Evolutionary conservation across 2,113 vertebrate species (phyloP).

Genomic region (Ariopsis seemanni): DNA sequence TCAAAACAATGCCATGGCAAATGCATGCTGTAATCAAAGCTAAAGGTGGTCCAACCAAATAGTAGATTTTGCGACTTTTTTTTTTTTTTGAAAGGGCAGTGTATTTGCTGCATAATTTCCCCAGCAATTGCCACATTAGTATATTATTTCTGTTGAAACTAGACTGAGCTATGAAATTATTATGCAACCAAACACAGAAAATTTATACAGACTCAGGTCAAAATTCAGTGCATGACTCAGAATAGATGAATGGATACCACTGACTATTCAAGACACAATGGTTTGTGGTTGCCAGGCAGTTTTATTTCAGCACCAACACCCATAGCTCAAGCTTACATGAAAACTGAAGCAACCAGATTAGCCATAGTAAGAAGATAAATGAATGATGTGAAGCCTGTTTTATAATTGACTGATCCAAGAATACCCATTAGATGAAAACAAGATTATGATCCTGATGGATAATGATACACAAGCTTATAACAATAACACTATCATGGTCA

Average conservation of each 20-base stretch:
- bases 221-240: neutral
- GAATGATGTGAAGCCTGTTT: neutral
- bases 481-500: neutral
- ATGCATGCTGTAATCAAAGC: no score
- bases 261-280: constrained; percentile 31
- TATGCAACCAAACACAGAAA: neutral
- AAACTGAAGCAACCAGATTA: constrained; percentile 16
- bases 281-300: constrained; percentile 54
- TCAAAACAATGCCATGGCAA: no score
- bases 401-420: neutral
- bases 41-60: no score
- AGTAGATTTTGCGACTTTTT: no score
- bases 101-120: neutral
- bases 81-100: no score
- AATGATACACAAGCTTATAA: neutral
- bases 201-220: neutral
- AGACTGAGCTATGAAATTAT: neutral
- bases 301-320: constrained; percentile 31
- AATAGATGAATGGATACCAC: constrained; percentile 15
- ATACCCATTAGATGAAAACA: neutral
- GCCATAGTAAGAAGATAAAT: neutral
- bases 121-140: neutral
- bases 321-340: constrained; percentile 27
- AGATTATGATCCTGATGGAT: neutral
- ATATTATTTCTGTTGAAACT: constrained; percentile 17